A percentile compares a stretch with the other conserved stretches of the same genome.
phyloP scores from a whole-genome alignment of 37 sponge, comb jelly and placozoan genomes.

The Haliclona indistincta region DNA sequence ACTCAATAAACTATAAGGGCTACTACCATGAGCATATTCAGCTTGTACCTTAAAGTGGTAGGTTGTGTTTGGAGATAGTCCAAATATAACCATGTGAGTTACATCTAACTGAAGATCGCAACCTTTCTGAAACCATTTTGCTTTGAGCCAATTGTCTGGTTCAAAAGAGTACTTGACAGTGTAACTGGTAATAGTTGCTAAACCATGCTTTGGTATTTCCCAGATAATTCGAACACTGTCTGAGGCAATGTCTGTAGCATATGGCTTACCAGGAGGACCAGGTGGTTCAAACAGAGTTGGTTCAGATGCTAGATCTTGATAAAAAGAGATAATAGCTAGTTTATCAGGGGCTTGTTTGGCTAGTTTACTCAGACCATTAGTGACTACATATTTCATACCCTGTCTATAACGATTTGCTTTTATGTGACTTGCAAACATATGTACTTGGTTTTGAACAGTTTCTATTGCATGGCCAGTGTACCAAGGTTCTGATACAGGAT shows the following conservation, averaged over 20 bases:
- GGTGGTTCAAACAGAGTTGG: slow-evolving; percentile 3
- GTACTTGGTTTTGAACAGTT: too few species aligned
- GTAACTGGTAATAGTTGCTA: neutral
- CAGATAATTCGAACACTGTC: slow-evolving; percentile 5
- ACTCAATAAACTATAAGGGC: slow-evolving; percentile 4
- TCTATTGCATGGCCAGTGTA: too few species aligned
- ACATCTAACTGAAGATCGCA: neutral
- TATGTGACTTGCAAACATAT: too few species aligned
- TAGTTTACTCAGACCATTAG: neutral
- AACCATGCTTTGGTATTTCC: slow-evolving; percentile 9
- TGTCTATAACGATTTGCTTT: neutral
- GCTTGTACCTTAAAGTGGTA: slow-evolving; percentile 18
- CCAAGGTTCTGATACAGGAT: too few species aligned
- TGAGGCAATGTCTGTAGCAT: neutral
- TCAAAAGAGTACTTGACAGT: neutral
- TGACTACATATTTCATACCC: neutral
- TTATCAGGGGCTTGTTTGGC: neutral
- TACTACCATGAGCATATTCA: slow-evolving; percentile 10
- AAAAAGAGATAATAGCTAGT: neutral
- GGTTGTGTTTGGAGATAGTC: neutral
- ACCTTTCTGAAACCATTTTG: neutral
- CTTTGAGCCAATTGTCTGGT: slow-evolving; percentile 9
- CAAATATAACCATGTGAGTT: neutral
- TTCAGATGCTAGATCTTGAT: neutral
- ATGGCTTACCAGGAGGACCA: slow-evolving; percentile 7